Evolutionary conservation across 2,888 invertebrate genomes (phyloP).

Genomic region (Notodonta ziczac): DNA sequence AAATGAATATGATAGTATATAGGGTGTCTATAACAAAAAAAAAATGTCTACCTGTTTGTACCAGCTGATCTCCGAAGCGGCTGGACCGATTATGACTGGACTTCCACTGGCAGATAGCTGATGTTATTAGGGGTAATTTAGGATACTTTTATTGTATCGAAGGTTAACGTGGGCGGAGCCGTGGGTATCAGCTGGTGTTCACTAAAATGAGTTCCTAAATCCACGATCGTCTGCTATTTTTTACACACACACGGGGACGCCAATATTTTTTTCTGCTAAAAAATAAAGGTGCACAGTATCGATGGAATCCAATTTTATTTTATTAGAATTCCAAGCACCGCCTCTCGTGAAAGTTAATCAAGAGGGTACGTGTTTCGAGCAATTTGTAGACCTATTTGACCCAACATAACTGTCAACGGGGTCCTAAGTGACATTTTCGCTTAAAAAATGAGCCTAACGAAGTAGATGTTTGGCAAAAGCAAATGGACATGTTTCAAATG

Average conservation of each 20-base stretch:
- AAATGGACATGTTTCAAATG: constrained; percentile 2
- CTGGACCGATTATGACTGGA: no score
- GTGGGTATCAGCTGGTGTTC: no score
- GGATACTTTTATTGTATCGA: no score
- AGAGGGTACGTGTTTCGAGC: constrained; percentile 65
- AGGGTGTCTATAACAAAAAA: no score
- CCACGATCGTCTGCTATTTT: no score
- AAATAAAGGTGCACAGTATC: constrained; percentile 40
- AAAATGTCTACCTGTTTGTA: no score
- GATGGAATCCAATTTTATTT: constrained; percentile 65
- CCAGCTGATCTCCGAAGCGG: no score
- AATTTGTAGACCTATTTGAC: constrained; percentile 74
- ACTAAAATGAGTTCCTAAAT: no score
- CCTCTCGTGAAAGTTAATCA: constrained; percentile 69
- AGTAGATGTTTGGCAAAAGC: constrained; percentile 34
- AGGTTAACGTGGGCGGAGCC: no score
- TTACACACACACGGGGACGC: background rate
- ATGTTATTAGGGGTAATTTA: no score
- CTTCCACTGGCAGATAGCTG: no score
- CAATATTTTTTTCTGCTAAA: constrained; percentile 20
- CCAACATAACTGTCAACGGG: constrained; percentile 68
- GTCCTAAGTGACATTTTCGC: constrained; percentile 59
- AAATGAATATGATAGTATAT: no score
- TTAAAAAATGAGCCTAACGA: constrained; percentile 50
- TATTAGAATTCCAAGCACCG: constrained; percentile 60